phyloP scores from a whole-genome alignment of 2,797 vertebrate genomes.

The Fistularia tabacaria region DNA sequence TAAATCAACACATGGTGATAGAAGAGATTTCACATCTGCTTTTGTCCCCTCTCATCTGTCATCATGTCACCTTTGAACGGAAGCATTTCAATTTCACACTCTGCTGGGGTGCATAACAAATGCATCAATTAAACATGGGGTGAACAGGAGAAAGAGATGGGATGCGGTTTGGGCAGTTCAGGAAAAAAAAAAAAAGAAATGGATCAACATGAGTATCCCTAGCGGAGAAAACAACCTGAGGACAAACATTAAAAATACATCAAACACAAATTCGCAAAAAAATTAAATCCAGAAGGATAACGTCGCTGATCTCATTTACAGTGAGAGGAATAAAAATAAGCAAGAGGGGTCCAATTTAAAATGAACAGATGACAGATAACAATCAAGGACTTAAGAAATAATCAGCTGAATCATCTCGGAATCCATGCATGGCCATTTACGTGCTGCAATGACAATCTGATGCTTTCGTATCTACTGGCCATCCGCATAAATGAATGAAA shows the following conservation, averaged over 20 bases:
- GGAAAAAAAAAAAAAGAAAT: slow-evolving; percentile 23
- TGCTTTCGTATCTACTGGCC: too few relatives aligned
- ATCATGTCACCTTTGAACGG: slow-evolving; percentile 48
- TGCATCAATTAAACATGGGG: slow-evolving; percentile 41
- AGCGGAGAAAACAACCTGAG: slow-evolving; percentile 11
- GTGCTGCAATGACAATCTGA: too few relatives aligned
- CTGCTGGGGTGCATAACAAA: slow-evolving; percentile 49
- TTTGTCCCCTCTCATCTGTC: slow-evolving; percentile 36
- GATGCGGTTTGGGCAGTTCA: slow-evolving; percentile 5
- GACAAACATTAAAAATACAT: slow-evolving; percentile 39
- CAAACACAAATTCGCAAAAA: not conserved
- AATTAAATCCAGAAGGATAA: not conserved
- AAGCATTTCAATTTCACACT: slow-evolving; percentile 74
- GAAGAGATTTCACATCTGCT: slow-evolving; percentile 37
- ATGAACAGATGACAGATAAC: too few relatives aligned
- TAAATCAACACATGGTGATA: slow-evolving; percentile 16
- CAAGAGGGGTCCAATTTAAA: too few relatives aligned
- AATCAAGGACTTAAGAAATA: not conserved
- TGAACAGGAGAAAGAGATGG: not conserved
- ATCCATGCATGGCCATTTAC: too few relatives aligned
- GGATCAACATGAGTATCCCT: slow-evolving; percentile 43
- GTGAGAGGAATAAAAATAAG: not conserved
- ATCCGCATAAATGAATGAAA: too few relatives aligned
- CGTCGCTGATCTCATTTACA: too few relatives aligned
- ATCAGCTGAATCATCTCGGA: too few relatives aligned